Percentiles rank a stretch among this genome's conserved stretches.
Conservation (phyloP, 2,888 invertebrate genomes). For the Pristionchus japonicus region DNA sequence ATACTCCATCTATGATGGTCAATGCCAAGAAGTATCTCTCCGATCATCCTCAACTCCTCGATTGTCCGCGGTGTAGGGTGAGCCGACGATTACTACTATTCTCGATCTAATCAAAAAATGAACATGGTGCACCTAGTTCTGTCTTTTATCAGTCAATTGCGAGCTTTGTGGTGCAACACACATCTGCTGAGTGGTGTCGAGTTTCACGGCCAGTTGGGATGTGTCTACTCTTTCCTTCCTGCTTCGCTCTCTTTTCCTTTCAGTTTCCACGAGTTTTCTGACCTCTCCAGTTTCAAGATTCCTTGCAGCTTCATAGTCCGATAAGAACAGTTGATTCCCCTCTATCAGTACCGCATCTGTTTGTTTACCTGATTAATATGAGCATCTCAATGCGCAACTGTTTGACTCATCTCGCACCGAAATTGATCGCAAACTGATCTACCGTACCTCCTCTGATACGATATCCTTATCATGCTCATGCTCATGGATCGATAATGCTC, state of each 20-base stretch:
- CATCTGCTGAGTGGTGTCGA: neutral
- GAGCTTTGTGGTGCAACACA: constrained; percentile 31
- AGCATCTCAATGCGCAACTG: neutral
- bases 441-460: neutral
- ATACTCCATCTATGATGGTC: constrained; percentile 73
- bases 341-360: neutral
- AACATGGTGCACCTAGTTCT: neutral
- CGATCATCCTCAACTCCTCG: constrained; percentile 71
- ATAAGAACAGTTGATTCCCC: neutral
- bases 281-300: neutral
- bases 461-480: neutral
- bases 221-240: constrained; percentile 35
- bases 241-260: neutral
- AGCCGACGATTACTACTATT: constrained; percentile 41
- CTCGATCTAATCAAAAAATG: neutral
- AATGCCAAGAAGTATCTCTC: constrained; percentile 73
- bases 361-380: constrained; percentile 17
- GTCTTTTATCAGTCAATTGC: constrained; percentile 6
- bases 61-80: constrained; percentile 72
- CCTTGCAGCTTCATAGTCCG: neutral
- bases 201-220: neutral
- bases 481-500: constrained; percentile 32
- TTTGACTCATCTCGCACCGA: constrained; percentile 9
- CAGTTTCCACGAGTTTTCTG: neutral
- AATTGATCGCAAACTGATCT: constrained; percentile 3